These are phyloP conservation scores for Temnothorax rugatulus DNA, from an alignment of 2,888 invertebrate genomes.

Conservation along the genomic window DNA sequence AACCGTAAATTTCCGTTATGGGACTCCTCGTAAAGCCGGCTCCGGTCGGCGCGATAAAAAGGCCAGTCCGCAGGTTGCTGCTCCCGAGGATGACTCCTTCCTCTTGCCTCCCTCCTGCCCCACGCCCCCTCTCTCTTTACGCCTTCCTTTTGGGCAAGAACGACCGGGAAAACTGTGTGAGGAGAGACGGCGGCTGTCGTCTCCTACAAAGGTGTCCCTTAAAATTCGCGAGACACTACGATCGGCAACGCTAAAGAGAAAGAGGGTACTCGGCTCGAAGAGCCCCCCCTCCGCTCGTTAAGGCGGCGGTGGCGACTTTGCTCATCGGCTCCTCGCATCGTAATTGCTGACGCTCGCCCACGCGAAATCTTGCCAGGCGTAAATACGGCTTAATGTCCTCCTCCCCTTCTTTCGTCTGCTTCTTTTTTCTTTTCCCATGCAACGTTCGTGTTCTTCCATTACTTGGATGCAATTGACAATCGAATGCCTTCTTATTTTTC, in stretches of 20 bases:
- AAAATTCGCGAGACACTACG: slow-evolving; percentile 77
- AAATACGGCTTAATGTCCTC: slow-evolving; percentile 76
- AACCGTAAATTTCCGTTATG: slow-evolving; percentile 78
- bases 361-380: slow-evolving; percentile 76
- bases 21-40: slow-evolving; percentile 78
- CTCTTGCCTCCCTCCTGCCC: slow-evolving; percentile 4
- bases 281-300: slow-evolving; percentile 70
- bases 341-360: slow-evolving; percentile 79
- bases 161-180: slow-evolving; percentile 70
- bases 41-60: slow-evolving; percentile 77
- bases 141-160: slow-evolving; percentile 55
- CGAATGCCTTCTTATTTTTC: neutral
- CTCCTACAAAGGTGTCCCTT: slow-evolving; percentile 74
- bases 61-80: slow-evolving; percentile 77
- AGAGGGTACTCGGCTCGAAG: slow-evolving; percentile 30
- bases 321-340: slow-evolving; percentile 73
- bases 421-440: slow-evolving; percentile 13
- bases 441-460: slow-evolving; percentile 11
- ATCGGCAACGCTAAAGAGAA: slow-evolving; percentile 60
- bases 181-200: slow-evolving; percentile 71
- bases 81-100: slow-evolving; percentile 73
- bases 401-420: slow-evolving; percentile 42
- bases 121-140: slow-evolving; percentile 42
- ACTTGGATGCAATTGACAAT: slow-evolving; percentile 16
- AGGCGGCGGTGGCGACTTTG: slow-evolving; percentile 62